Conservation (phyloP, 2,113 vertebrate species). For the Tinamus guttatus region DNA sequence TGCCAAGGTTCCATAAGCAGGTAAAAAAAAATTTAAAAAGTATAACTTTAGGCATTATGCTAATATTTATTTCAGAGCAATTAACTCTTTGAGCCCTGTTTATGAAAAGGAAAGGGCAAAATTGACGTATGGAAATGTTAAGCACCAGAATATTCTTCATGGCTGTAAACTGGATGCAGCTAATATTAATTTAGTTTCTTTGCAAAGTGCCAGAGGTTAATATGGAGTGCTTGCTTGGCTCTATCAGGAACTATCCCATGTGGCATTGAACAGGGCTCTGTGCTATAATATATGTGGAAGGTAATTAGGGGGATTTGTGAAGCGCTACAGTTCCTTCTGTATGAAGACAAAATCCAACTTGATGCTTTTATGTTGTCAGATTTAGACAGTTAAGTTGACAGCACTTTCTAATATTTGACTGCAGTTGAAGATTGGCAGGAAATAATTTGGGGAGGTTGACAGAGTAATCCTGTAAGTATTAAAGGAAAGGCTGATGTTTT, state of each 20-base stretch:
- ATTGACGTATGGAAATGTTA: not conserved
- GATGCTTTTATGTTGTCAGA: not conserved
- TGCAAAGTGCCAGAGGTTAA: not conserved
- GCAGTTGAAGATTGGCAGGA: not conserved
- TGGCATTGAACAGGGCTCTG: not conserved
- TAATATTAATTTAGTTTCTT: not conserved
- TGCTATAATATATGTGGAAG: not conserved
- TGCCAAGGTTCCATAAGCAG: constrained; percentile 55
- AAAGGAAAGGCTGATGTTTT: not conserved
- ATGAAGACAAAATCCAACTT: not conserved
- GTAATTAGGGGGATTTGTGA: not conserved
- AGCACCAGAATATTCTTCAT: not conserved
- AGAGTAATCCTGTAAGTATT: not conserved
- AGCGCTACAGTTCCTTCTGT: not conserved
- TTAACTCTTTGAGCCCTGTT: constrained; percentile 49
- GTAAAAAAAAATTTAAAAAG: constrained; percentile 37
- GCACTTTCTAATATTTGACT: not conserved
- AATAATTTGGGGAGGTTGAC: not conserved
- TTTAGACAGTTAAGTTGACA: not conserved
- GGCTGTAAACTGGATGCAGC: not conserved
- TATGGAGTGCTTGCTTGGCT: not conserved
- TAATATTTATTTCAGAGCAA: constrained; percentile 70
- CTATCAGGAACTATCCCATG: not conserved
- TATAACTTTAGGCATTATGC: constrained; percentile 49
- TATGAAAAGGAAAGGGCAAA: constrained; percentile 8